Evolutionary conservation across 64 coral and sea anemone genomes (phyloP).

Genomic region (Acropora yongei): DNA sequence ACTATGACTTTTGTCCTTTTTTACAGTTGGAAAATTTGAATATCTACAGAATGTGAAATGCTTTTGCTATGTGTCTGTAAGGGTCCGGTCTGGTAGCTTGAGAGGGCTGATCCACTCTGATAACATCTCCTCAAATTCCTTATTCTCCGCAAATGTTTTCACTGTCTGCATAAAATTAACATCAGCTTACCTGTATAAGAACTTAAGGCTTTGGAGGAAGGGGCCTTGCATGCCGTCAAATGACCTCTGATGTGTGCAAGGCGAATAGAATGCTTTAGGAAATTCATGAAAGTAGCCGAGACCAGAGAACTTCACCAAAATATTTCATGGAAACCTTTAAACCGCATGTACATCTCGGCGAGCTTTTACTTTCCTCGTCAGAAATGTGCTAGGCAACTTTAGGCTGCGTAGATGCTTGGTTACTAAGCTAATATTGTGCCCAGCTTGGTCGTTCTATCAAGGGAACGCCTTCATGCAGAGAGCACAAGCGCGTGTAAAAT

Average conservation of each 20-base stretch:
- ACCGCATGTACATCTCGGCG: not conserved
- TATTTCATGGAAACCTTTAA: not conserved
- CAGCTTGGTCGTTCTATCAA: not conserved
- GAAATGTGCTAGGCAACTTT: not conserved
- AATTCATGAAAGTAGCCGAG: constrained; percentile 1
- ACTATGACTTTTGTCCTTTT: no score
- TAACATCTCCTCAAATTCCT: no score
- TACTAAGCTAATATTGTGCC: not conserved
- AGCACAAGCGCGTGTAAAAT: no score
- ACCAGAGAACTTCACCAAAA: not conserved
- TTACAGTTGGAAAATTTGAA: no score
- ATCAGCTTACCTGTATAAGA: not conserved
- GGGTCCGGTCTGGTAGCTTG: no score
- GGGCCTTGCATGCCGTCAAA: not conserved
- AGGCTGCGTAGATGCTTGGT: not conserved
- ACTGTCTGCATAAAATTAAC: no score
- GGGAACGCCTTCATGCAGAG: no score
- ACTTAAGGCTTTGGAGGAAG: not conserved
- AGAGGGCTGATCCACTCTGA: no score
- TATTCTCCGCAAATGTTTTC: no score
- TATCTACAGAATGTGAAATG: no score
- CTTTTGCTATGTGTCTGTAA: no score
- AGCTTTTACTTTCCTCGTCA: not conserved
- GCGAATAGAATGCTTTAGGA: constrained; percentile 16
- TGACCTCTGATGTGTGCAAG: constrained; percentile 18